Evolutionary conservation across 2,888 invertebrate species (phyloP).

Genomic region (Oxyscelio sp.): DNA sequence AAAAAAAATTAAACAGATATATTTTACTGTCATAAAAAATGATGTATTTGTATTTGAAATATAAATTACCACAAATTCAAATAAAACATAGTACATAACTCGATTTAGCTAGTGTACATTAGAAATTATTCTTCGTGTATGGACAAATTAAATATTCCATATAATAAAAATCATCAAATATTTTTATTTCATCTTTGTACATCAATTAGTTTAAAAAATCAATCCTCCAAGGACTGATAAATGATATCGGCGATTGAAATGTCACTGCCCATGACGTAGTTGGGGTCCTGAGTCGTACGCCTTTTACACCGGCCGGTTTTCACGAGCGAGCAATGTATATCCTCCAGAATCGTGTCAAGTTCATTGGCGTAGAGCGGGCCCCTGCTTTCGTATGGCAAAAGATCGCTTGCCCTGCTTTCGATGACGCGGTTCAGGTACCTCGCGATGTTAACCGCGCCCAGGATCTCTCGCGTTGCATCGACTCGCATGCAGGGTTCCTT

Average conservation of each 20-base stretch:
- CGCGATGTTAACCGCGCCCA: conserved; percentile 86
- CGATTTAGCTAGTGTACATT: too few species aligned
- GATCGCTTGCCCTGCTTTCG: conserved; percentile 78
- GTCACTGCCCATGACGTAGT: conserved; percentile 80
- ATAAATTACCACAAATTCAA: too few species aligned
- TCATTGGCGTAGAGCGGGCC: conserved; percentile 82
- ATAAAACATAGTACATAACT: too few species aligned
- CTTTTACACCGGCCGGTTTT: conserved; percentile 10
- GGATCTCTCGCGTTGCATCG: conserved; percentile 77
- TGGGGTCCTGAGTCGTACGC: conserved; percentile 57
- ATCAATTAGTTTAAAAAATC: neutral
- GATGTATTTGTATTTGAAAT: too few species aligned
- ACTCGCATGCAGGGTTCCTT: conserved; percentile 81
- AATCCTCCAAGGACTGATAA: conserved; percentile 32
- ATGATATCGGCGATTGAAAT: conserved; percentile 84
- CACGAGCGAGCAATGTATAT: conserved; percentile 70
- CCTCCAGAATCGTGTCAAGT: conserved; percentile 83
- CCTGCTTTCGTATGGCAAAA: conserved; percentile 83
- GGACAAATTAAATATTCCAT: too few species aligned
- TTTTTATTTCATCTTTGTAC: neutral
- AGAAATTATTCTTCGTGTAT: too few species aligned
- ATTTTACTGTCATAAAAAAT: too few species aligned
- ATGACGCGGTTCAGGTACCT: conserved; percentile 86
- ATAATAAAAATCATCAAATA: too few species aligned
- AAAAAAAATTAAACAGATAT: too few species aligned